Percentiles rank a stretch among this genome's conserved stretches.
These are phyloP conservation scores for Scaptodrosophila lebanonensis DNA, from an alignment of 1,140 invertebrate species.

Conservation along the genomic window DNA sequence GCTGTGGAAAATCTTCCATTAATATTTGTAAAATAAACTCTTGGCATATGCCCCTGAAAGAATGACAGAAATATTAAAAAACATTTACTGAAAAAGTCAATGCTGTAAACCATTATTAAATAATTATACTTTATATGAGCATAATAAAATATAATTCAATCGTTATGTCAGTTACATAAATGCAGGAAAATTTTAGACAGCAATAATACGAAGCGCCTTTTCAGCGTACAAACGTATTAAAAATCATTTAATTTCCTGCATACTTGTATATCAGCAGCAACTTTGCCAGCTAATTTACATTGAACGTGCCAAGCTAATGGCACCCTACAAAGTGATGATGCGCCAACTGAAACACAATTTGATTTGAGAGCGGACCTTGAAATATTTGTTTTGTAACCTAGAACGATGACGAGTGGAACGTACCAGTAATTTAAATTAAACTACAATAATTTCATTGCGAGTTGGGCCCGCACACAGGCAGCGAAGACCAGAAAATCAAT, in stretches of 20 bases:
- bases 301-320: conserved; percentile 51
- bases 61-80: too few species aligned
- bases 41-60: too few species aligned
- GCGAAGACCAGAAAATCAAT: conserved; percentile 45
- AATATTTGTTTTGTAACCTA: conserved; percentile 66
- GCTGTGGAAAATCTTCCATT: too few species aligned
- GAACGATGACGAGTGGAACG: conserved; percentile 63
- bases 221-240: too few species aligned
- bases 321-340: conserved; percentile 50
- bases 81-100: too few species aligned
- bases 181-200: too few species aligned
- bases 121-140: too few species aligned
- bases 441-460: conserved; percentile 58
- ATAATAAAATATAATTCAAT: too few species aligned
- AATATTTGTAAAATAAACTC: too few species aligned
- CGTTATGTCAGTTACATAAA: too few species aligned
- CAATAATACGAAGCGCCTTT: too few species aligned
- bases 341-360: conserved; percentile 32
- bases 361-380: conserved; percentile 53
- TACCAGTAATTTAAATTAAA: conserved; percentile 73
- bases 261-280: conserved; percentile 23
- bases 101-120: too few species aligned
- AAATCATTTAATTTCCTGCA: conserved; percentile 73
- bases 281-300: conserved; percentile 65
- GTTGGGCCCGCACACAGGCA: conserved; percentile 26